Evolutionary conservation across 2,113 vertebrate species (phyloP), one percentile per base, ranked within the genome.

Genomic region (Bungarus multicinctus): DNA sequence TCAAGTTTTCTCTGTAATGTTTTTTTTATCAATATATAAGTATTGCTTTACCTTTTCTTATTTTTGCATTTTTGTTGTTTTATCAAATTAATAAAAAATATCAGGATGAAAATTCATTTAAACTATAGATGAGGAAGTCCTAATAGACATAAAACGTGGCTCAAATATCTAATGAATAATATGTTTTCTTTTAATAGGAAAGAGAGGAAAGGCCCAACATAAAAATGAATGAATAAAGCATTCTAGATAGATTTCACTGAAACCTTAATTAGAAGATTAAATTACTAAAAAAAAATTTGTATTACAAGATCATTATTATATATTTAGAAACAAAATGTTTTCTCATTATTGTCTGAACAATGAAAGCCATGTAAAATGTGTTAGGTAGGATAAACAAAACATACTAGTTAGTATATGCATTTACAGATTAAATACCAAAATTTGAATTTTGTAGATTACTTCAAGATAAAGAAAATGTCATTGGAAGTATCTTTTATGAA

Each of bases 131-230:
- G 50, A 89, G 27, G 39, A 92, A 57, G 7, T 8, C 0, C 1
- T 74, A 25, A 89, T 45, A 89, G 60, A 89, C 12, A 74, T 85
- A 23, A 57, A 20, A n/a, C 25, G 57, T 53, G n/a, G 20, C 64
- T 27, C 39, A 89, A 54, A 92, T 81, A 74, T 34, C n/a, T 39
- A 88, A 92, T 88, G 12, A 92, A 53, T 92, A 69, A 43, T n/a
- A 25, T 87, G 30, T 8, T 50, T 92, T 88, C n/a, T 69, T 54
- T 39, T 74, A 16, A 88, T 54, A 50, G 58, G 10, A 45, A 55
- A 57, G 3, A 53, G 10, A 57, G 12, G 22, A 30, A 53, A 43
- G 58, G 14, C 47, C 6, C 53, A 30, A 54, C 52, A 54, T 54
- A 92, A 92, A 69, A 39, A 52, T 64, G 30, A 64, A 52, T 30